Evolutionary conservation across 2,113 vertebrate genomes (phyloP).

Genomic region (Pygoscelis adeliae): DNA sequence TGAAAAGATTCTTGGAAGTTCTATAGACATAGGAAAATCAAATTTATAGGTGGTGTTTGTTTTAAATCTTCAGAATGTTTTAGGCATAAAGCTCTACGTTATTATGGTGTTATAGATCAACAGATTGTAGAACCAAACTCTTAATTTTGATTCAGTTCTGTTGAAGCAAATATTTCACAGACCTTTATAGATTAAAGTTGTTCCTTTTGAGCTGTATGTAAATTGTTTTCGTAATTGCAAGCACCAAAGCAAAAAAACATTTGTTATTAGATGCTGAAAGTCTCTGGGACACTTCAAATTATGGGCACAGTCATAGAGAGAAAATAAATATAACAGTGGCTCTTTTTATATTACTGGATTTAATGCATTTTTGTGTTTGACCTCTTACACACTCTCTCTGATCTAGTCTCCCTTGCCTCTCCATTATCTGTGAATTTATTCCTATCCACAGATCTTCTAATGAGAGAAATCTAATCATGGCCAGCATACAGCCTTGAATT

Average conservation of each 20-base stretch:
- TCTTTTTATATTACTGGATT: neutral
- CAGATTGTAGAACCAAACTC: neutral
- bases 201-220: neutral
- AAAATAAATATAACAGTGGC: neutral
- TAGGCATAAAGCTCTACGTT: neutral
- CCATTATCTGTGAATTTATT: neutral
- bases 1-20: neutral
- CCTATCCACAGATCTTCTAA: neutral
- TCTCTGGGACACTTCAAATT: neutral
- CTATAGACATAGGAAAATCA: neutral
- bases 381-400: neutral
- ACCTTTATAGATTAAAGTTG: neutral
- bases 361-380: neutral
- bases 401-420: neutral
- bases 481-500: neutral
- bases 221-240: neutral
- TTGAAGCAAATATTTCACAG: conserved; percentile 10
- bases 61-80: neutral
- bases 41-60: neutral
- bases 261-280: neutral
- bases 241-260: neutral
- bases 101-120: neutral
- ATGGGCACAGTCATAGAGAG: neutral
- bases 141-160: neutral
- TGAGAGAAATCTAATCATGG: neutral